Evolutionary conservation across 2,113 vertebrate species (phyloP).

Genomic region (Ailurus styani): DNA sequence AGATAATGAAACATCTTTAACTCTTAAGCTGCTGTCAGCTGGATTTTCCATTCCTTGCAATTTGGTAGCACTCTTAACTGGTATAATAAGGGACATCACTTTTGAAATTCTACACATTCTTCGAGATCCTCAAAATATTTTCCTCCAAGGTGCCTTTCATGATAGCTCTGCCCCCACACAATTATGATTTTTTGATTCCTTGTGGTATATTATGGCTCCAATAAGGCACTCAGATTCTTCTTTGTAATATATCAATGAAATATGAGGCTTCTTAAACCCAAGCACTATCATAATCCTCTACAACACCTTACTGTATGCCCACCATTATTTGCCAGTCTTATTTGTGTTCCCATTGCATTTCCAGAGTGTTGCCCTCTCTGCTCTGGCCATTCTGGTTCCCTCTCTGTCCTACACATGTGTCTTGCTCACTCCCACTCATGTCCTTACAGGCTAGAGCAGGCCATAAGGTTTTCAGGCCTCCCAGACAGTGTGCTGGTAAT

Average conservation of each 20-base stretch:
- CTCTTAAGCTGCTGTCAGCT: no score
- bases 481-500: rapidly evolving
- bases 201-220: not conserved
- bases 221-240: not conserved
- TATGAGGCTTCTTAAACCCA: not conserved
- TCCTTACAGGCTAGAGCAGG: no score
- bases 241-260: not conserved
- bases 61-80: not conserved
- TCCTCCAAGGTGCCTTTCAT: not conserved
- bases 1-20: not conserved
- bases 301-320: not conserved
- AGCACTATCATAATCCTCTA: not conserved
- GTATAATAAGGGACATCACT: no score
- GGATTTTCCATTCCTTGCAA: not conserved
- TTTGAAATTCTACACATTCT: not conserved
- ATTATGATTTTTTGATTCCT: not conserved
- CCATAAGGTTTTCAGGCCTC: not conserved
- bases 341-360: not conserved
- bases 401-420: rapidly evolving
- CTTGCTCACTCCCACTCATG: rapidly evolving
- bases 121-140: not conserved
- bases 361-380: rapidly evolving
- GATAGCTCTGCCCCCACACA: not conserved
- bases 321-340: rapidly evolving
- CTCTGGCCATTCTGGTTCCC: not conserved